phyloP scores from a whole-genome alignment of 2,888 invertebrate species.

The Melieria crassipennis region DNA sequence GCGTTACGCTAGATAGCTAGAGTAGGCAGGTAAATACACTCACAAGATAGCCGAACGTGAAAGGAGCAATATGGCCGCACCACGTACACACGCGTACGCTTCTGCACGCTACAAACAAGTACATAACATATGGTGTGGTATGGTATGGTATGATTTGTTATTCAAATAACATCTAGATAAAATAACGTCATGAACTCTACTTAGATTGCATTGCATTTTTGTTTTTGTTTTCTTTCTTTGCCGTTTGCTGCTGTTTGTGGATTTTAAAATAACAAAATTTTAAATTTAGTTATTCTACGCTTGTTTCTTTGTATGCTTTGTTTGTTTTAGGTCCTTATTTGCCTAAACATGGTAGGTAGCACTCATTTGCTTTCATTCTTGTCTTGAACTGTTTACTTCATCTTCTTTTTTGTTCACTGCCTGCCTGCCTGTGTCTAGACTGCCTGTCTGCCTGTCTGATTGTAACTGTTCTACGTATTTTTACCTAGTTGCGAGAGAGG shows the following conservation, averaged over 20 bases:
- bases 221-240: conserved; percentile 17
- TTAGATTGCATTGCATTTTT: conserved; percentile 7
- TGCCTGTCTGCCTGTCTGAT: conserved; percentile 52
- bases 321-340: conserved; percentile 22
- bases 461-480: conserved; percentile 59
- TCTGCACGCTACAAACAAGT: no score
- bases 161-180: conserved; percentile 19
- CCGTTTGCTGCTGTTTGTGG: no score
- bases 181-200: conserved; percentile 15
- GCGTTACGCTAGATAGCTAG: neutral
- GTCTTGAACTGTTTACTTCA: conserved; percentile 22
- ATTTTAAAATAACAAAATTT: no score
- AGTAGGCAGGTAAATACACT: conserved; percentile 25
- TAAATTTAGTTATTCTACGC: neutral
- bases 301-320: conserved; percentile 20
- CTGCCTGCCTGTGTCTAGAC: conserved; percentile 53
- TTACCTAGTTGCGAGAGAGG: conserved; percentile 61
- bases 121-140: conserved; percentile 14
- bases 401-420: conserved; percentile 37
- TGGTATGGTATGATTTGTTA: neutral
- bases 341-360: conserved; percentile 26
- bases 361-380: conserved; percentile 5
- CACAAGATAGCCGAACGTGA: neutral
- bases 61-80: neutral
- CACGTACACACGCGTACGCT: no score